Conservation (phyloP, 2,888 invertebrate species). For the Acronicta leporina region DNA sequence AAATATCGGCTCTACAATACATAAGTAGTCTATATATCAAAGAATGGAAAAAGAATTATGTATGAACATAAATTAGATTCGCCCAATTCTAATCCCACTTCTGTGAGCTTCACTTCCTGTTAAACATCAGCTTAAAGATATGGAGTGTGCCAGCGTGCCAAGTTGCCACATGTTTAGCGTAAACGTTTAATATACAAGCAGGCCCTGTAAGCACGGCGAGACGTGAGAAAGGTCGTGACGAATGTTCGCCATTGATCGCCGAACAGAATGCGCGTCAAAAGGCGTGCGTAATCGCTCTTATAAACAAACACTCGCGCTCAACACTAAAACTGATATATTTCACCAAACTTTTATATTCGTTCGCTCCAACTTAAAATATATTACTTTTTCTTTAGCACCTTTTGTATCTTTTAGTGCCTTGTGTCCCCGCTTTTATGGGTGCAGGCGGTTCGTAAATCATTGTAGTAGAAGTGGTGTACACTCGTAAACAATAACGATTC, state of each 20-base stretch:
- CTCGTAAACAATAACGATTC: slow-evolving; percentile 83
- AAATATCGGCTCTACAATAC: no score
- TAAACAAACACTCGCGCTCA: slow-evolving; percentile 85
- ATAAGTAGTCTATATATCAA: no score
- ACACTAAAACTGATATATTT: slow-evolving; percentile 88
- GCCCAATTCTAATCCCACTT: slow-evolving; percentile 25
- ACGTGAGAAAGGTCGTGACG: slow-evolving; percentile 71
- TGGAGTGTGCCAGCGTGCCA: slow-evolving; percentile 42
- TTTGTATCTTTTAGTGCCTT: slow-evolving; percentile 88
- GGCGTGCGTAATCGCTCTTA: slow-evolving; percentile 84
- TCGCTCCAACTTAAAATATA: slow-evolving; percentile 86
- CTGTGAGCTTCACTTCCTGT: slow-evolving; percentile 27
- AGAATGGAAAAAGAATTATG: neutral
- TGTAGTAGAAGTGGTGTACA: slow-evolving; percentile 85
- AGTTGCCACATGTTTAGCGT: slow-evolving; percentile 33
- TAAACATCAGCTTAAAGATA: slow-evolving; percentile 10
- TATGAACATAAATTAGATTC: slow-evolving; percentile 20
- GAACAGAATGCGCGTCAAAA: slow-evolving; percentile 67
- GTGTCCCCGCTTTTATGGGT: slow-evolving; percentile 87
- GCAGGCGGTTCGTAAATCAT: slow-evolving; percentile 87
- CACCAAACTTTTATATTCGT: slow-evolving; percentile 87
- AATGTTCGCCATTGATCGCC: slow-evolving; percentile 67
- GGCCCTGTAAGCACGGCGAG: slow-evolving; percentile 41
- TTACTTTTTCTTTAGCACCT: slow-evolving; percentile 89
- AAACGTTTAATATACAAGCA: slow-evolving; percentile 27